A percentile compares a stretch with the other conserved stretches of the same genome.
Conservation (phyloP, 2,113 vertebrate species). For the Cololabis saira region DNA sequence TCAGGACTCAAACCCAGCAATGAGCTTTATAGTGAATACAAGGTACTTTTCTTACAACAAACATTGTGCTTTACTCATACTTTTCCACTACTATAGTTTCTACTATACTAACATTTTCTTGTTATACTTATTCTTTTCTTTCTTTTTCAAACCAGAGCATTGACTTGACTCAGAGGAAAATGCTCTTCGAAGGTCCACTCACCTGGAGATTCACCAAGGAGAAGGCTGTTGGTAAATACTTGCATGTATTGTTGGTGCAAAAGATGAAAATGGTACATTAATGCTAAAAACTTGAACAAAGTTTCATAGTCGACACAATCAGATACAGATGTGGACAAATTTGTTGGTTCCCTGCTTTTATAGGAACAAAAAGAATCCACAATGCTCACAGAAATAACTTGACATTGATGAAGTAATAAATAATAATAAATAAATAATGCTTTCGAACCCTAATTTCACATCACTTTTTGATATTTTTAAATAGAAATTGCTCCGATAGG, state of each 20-base stretch:
- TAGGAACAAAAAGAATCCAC: too few relatives aligned
- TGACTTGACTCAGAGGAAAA: conserved; percentile 84
- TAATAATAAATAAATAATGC: too few relatives aligned
- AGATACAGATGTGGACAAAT: too few relatives aligned
- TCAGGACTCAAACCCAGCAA: conserved; percentile 88
- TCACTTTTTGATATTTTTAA: conserved; percentile 22
- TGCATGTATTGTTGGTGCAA: neutral
- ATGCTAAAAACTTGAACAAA: too few relatives aligned
- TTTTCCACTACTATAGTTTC: neutral
- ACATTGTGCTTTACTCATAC: neutral
- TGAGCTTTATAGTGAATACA: conserved; percentile 82
- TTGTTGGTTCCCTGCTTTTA: too few relatives aligned
- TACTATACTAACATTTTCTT: neutral
- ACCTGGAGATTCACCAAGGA: conserved; percentile 89
- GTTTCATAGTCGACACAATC: too few relatives aligned
- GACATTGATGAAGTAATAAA: too few relatives aligned
- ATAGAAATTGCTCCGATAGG: neutral
- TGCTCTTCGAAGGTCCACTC: conserved; percentile 87
- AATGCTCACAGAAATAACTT: too few relatives aligned
- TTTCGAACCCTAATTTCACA: conserved; percentile 18
- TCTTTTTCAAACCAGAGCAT: conserved; percentile 76
- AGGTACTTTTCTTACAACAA: conserved; percentile 39
- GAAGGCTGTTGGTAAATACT: conserved; percentile 85
- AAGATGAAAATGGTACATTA: neutral
- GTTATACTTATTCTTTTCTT: neutral